These are phyloP conservation scores for Phorcus lineatus DNA, from an alignment of 2,888 invertebrate species.

Conservation along the genomic window DNA sequence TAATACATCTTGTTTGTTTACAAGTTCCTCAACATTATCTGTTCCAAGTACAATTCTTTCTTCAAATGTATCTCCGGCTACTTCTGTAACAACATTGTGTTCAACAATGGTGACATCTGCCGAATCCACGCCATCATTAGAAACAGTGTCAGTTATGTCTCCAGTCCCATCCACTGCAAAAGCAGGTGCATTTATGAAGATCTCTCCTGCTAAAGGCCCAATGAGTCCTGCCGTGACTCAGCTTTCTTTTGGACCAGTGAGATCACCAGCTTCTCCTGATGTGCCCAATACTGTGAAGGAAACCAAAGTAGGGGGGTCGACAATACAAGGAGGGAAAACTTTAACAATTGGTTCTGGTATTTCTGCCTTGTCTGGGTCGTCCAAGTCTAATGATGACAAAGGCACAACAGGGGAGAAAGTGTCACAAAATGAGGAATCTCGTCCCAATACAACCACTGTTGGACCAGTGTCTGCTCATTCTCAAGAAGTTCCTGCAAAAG, in stretches of 20 bases:
- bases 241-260: neutral
- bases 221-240: neutral
- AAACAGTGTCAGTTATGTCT: no score
- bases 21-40: no score
- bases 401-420: neutral
- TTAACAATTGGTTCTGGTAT: neutral
- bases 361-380: neutral
- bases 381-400: neutral
- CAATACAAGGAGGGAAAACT: neutral
- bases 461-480: no score
- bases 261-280: neutral
- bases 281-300: neutral
- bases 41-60: no score
- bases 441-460: no score
- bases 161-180: neutral
- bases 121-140: no score
- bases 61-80: no score
- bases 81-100: no score
- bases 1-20: no score
- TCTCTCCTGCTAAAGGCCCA: neutral
- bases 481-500: neutral
- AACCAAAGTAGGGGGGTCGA: no score
- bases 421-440: neutral
- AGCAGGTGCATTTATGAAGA: neutral
- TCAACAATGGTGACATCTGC: no score